These are phyloP conservation scores for Morinoia aosen DNA, from an alignment of 2,888 invertebrate genomes.

Conservation along the genomic window DNA sequence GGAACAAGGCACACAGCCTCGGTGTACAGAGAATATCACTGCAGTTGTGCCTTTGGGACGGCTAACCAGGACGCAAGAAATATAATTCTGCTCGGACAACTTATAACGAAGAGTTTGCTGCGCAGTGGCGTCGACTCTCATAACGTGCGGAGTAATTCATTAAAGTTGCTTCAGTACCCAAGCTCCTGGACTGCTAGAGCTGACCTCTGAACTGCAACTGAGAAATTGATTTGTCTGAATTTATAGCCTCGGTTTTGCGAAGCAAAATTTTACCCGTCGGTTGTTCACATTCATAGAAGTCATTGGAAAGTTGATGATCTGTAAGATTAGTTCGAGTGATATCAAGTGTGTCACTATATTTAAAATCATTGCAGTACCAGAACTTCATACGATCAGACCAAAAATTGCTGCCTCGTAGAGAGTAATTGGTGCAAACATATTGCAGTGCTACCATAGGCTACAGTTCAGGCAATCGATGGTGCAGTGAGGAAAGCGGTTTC, in stretches of 20 bases:
- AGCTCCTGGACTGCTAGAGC: not conserved
- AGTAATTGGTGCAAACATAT: not conserved
- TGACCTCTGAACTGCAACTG: not conserved
- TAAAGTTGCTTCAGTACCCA: not conserved
- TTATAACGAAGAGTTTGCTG: slow-evolving; percentile 29
- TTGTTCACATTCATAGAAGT: not conserved
- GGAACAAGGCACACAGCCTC: slow-evolving; percentile 52
- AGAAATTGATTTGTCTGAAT: not conserved
- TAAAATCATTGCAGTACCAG: not conserved
- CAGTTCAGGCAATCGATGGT: not conserved
- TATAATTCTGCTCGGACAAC: slow-evolving; percentile 15
- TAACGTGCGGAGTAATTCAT: not conserved
- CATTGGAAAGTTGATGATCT: not conserved
- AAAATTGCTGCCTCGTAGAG: not conserved
- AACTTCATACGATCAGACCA: not conserved
- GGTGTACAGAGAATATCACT: slow-evolving; percentile 44
- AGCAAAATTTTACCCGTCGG: not conserved
- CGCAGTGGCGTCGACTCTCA: not conserved
- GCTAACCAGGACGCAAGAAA: slow-evolving; percentile 20
- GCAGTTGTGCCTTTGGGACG: slow-evolving; percentile 3
- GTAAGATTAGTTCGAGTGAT: not conserved
- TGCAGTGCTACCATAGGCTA: not conserved
- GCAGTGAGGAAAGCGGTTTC: not conserved
- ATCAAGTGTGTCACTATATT: not conserved
- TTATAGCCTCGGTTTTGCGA: not conserved